Base-by-base conservation (phyloP, 2,113 vertebrate genomes). In the Dolichallabes microphthalmus region DNA sequence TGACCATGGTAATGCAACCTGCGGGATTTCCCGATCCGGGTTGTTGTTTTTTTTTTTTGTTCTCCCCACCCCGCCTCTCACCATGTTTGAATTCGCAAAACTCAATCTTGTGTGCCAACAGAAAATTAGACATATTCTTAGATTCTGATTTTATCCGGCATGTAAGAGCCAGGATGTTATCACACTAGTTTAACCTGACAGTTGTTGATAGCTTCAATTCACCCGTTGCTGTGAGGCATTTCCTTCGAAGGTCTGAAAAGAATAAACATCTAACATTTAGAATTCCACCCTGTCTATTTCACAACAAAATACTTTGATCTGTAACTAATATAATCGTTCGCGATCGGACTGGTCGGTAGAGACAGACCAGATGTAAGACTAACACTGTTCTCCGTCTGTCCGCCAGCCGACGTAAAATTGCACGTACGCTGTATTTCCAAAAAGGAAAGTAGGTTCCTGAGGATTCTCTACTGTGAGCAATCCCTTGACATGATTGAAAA, bases 221-320 rank as follows among this genome's bases (percentile, higher is more conserved):
- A 32, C 9, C 53, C 75, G n/a, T 27, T 27, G 52, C 75, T 32
- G 52, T 57, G 0, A 57, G n/a, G 53, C 15, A 77, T 57, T 57
- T 57, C n/a, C 53, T 32, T 0, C 15, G 55, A 55, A 17, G 15
- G 14, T 27, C n/a, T 55, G 14, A 52, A 77, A 77, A 19, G 52
- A 77, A 79, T 60, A 60, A 79, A 60, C 55, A 35, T 20, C 53
- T 60, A 58, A 60, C 76, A 39, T 60, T 35, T 57, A 30, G 17
- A 57, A 8, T 58, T 76, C 10, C 53, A 32, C 27, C 6, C 30
- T 60, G 76, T 79, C 55, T 35, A 60, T 60, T 79, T 35, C 30
- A 25, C 76, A 58, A 39, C 55, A 60, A 60, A 79, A 60, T 79
- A 14, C 55, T 79, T 79, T 79, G 76, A 79, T 79, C 76, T 79